phyloP scores from a whole-genome alignment of 2,797 vertebrate species.

The Mastacembelus armatus region DNA sequence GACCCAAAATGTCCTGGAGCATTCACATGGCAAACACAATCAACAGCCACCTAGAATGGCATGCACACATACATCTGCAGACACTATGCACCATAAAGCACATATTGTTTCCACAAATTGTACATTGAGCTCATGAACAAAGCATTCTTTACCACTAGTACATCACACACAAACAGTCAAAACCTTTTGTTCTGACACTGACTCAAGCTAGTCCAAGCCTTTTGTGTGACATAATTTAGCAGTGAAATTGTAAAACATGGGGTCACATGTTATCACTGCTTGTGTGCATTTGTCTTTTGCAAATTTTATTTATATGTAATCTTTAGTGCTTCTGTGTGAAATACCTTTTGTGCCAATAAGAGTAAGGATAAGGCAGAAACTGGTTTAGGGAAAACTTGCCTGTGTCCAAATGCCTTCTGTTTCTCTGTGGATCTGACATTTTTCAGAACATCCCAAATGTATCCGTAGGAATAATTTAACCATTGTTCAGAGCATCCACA shows the following conservation, averaged over 20 bases:
- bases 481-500: conserved; percentile 30
- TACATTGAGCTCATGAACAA: conserved; percentile 48
- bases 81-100: conserved; percentile 69
- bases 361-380: conserved; percentile 1
- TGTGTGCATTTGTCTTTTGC: conserved; percentile 34
- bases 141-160: conserved; percentile 50
- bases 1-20: conserved; percentile 50
- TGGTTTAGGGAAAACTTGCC: conserved; percentile 2
- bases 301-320: conserved; percentile 9
- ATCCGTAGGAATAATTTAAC: conserved; percentile 54
- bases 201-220: conserved; percentile 43
- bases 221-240: conserved; percentile 53
- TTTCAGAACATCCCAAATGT: conserved; percentile 48
- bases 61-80: conserved; percentile 63
- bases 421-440: conserved; percentile 49
- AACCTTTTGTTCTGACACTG: conserved; percentile 42
- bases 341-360: conserved; percentile 67
- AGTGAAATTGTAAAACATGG: conserved; percentile 44
- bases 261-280: conserved; percentile 37
- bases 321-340: conserved; percentile 36
- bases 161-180: conserved; percentile 43
- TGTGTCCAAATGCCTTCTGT: conserved; percentile 40
- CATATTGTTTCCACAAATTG: conserved; percentile 59
- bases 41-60: conserved; percentile 39
- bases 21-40: conserved; percentile 55